Evolutionary conservation across 2,113 vertebrate species (phyloP).

Genomic region (Heterotis niloticus): DNA sequence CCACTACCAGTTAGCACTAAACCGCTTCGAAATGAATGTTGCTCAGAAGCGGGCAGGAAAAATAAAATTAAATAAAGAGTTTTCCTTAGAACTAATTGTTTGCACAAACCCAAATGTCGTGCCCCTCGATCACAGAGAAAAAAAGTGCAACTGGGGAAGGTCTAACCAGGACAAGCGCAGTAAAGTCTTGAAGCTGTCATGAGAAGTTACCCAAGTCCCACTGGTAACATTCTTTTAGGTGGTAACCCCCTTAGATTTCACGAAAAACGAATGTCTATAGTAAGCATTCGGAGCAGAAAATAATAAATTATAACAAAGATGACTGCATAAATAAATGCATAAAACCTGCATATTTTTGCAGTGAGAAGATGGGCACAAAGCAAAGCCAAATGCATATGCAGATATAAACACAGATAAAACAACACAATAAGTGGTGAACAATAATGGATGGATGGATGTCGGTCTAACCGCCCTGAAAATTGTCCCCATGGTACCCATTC

Average conservation of each 20-base stretch:
- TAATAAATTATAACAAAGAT: not conserved
- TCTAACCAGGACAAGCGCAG: not conserved
- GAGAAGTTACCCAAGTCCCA: not conserved
- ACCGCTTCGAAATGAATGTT: not conserved
- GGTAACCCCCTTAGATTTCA: not conserved
- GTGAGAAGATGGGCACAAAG: not conserved
- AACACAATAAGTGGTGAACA: too few relatives aligned
- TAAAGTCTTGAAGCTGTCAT: not conserved
- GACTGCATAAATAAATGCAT: not conserved
- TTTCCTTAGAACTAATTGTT: not conserved
- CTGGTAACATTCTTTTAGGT: not conserved
- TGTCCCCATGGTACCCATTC: too few relatives aligned
- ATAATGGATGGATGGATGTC: too few relatives aligned
- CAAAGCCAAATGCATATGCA: not conserved
- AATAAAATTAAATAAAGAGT: too few relatives aligned
- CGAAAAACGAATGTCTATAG: not conserved
- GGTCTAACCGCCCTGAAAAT: too few relatives aligned
- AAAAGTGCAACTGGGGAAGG: slow-evolving; percentile 3
- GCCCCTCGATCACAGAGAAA: not conserved
- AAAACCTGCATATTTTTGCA: not conserved
- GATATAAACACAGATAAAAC: not conserved
- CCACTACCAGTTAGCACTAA: slow-evolving; percentile 42
- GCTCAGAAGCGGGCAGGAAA: slow-evolving; percentile 10
- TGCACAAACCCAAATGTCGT: not conserved
- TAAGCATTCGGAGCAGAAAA: not conserved